Conservation (phyloP, 2,888 invertebrate species). For the Heliconius sara region DNA sequence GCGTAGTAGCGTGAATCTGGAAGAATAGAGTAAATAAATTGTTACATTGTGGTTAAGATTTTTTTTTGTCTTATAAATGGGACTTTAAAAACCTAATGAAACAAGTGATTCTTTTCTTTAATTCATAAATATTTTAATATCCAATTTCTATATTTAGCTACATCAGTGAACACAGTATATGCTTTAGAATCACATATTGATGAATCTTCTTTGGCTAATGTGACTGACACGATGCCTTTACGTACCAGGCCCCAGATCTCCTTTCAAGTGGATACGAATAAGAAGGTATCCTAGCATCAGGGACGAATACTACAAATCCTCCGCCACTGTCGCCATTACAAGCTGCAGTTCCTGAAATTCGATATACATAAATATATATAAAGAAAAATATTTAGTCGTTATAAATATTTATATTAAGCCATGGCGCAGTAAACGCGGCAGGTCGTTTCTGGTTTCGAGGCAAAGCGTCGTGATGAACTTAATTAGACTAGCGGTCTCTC, state of each 20-base stretch:
- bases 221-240: conserved; percentile 61
- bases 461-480: too few species aligned
- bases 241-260: conserved; percentile 56
- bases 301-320: conserved; percentile 67
- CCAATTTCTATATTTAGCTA: conserved; percentile 59
- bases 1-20: too few species aligned
- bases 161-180: conserved; percentile 75
- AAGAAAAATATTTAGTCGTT: not conserved
- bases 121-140: conserved; percentile 44
- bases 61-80: not conserved
- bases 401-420: too few species aligned
- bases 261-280: conserved; percentile 44
- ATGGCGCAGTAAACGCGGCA: too few species aligned
- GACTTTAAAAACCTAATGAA: not conserved
- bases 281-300: conserved; percentile 46
- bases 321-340: conserved; percentile 82
- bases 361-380: not conserved
- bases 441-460: too few species aligned
- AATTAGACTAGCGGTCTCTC: too few species aligned
- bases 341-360: conserved; percentile 67
- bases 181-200: conserved; percentile 69
- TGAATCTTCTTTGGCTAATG: conserved; percentile 51
- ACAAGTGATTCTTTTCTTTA: not conserved
- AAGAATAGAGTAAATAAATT: too few species aligned
- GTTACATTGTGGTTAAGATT: too few species aligned